phyloP scores from a whole-genome alignment of 2,888 invertebrate genomes.

The Notodromas monacha region DNA sequence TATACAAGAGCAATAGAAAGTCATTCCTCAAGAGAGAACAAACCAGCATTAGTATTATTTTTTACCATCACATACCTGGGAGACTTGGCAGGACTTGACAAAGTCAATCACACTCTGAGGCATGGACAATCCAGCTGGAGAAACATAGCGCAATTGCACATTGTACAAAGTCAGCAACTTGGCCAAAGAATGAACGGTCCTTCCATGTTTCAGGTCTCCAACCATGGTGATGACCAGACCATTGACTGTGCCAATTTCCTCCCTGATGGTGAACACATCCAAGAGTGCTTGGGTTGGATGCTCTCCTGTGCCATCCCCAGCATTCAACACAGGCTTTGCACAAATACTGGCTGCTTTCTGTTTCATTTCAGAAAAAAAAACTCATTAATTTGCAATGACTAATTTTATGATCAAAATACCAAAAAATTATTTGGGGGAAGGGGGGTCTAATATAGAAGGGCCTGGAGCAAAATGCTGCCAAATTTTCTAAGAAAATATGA shows the following conservation, averaged over 20 bases:
- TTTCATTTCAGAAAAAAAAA: slow-evolving; percentile 9
- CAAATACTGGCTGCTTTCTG: slow-evolving; percentile 48
- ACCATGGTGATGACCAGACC: slow-evolving; percentile 89
- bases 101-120: slow-evolving; percentile 50
- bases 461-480: no score
- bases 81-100: slow-evolving; percentile 38
- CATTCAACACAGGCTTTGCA: slow-evolving; percentile 76
- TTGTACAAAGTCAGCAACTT: slow-evolving; percentile 70
- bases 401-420: slow-evolving; percentile 4
- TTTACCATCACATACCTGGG: slow-evolving; percentile 26
- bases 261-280: slow-evolving; percentile 87
- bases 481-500: no score
- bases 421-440: no score
- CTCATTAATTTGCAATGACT: neutral
- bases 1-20: no score
- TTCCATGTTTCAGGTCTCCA: slow-evolving; percentile 84
- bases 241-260: slow-evolving; percentile 95
- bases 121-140: slow-evolving; percentile 58
- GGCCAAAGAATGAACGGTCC: slow-evolving; percentile 90
- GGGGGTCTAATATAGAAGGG: no score
- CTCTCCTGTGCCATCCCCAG: slow-evolving; percentile 85
- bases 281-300: slow-evolving; percentile 91
- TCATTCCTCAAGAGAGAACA: no score
- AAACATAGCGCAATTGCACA: slow-evolving; percentile 66
- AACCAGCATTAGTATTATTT: no score